These are phyloP conservation scores for Myrmecophaga tridactyla DNA, from an alignment of 2,113 vertebrate species.

Conservation along the genomic window DNA sequence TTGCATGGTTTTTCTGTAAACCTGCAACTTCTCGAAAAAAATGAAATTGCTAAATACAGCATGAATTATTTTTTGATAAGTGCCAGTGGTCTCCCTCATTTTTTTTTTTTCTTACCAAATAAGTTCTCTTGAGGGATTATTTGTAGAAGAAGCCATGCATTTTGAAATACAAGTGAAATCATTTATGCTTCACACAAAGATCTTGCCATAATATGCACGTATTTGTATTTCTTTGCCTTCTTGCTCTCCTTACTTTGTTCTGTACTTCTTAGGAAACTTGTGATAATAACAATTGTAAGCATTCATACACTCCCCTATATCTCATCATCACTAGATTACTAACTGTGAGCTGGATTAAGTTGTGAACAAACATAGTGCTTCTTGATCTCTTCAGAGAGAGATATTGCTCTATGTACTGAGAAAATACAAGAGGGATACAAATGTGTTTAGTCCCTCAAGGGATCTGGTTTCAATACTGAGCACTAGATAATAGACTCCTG, in stretches of 20 bases:
- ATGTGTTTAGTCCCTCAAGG: background rate
- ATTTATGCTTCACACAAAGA: background rate
- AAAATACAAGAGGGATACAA: background rate
- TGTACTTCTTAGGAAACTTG: background rate
- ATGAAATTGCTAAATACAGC: background rate
- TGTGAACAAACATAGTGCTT: background rate
- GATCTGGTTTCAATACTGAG: background rate
- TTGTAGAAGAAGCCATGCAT: background rate
- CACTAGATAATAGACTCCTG: background rate
- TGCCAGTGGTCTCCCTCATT: background rate
- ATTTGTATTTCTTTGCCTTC: background rate
- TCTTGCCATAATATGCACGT: background rate
- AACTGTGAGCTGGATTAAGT: conserved; percentile 3
- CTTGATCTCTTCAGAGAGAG: background rate
- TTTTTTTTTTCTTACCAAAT: background rate
- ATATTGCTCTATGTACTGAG: background rate
- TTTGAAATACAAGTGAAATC: background rate
- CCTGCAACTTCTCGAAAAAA: background rate
- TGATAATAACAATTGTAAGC: background rate
- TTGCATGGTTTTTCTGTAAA: no score
- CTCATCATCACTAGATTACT: background rate
- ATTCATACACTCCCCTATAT: background rate
- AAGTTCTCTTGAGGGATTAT: background rate
- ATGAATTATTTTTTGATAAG: background rate
- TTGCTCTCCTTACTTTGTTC: background rate